Evolutionary conservation across 2,888 invertebrate genomes (phyloP).

Genomic region (Chymomyza amoena): DNA sequence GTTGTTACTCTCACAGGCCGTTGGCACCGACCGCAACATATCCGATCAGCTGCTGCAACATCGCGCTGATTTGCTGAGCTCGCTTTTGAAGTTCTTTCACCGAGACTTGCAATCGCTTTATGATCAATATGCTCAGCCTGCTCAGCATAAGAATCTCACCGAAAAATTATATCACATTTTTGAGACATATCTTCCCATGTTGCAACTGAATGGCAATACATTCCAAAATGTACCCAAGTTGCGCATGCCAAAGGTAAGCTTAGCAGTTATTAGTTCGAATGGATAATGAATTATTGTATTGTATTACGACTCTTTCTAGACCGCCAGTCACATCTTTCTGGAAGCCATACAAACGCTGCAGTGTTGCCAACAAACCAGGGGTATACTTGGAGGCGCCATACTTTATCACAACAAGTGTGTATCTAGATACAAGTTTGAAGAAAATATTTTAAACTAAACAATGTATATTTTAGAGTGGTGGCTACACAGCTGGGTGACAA

Average conservation of each 20-base stretch:
- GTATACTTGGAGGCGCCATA: conserved; percentile 90
- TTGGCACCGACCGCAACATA: conserved; percentile 92
- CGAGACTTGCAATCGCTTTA: conserved; percentile 88
- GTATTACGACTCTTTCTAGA: conserved; percentile 81
- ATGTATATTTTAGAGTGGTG: conserved; percentile 82
- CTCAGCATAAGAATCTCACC: conserved; percentile 80
- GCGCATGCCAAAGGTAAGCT: conserved; percentile 87
- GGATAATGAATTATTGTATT: conserved; percentile 1
- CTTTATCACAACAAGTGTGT: conserved; percentile 93
- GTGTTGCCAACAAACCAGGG: conserved; percentile 87
- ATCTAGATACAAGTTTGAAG: neutral
- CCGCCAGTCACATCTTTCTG: conserved; percentile 90
- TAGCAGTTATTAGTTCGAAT: neutral
- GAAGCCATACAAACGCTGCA: conserved; percentile 93
- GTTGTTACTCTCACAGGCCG: conserved; percentile 82
- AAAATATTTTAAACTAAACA: neutral
- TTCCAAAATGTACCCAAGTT: conserved; percentile 91
- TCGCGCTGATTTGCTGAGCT: conserved; percentile 87
- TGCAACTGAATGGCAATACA: conserved; percentile 90
- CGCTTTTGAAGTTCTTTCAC: conserved; percentile 90
- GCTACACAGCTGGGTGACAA: conserved; percentile 87
- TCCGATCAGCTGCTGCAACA: conserved; percentile 90
- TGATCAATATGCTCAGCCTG: conserved; percentile 79
- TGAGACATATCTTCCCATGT: conserved; percentile 92
- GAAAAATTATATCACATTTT: conserved; percentile 91